Evolutionary conservation across 2,797 vertebrate genomes (phyloP).

Genomic region (Bradypodion pumilum): DNA sequence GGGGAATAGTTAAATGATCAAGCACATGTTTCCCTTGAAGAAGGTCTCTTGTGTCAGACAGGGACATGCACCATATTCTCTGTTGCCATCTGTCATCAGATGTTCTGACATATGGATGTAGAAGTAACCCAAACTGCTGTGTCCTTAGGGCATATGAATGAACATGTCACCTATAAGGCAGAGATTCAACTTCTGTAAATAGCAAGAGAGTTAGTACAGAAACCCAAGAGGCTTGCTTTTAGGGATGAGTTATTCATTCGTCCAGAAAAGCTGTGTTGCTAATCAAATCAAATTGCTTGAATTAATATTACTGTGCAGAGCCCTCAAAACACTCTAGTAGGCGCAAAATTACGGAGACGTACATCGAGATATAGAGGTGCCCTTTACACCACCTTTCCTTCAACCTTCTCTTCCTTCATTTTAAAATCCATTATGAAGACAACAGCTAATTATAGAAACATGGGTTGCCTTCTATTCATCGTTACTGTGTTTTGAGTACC

Average conservation of each 20-base stretch:
- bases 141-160: accelerated
- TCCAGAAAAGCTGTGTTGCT: not conserved
- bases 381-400: constrained; percentile 1
- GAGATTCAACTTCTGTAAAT: not conserved
- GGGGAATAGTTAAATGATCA: not conserved
- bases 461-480: not conserved
- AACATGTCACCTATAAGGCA: not conserved
- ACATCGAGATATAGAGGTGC: not conserved
- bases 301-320: not conserved
- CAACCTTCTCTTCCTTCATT: not conserved
- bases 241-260: not conserved
- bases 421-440: not conserved
- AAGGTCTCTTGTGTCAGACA: not conserved
- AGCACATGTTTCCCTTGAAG: not conserved
- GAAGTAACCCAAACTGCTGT: constrained; percentile 34
- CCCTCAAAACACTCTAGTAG: not conserved
- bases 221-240: not conserved
- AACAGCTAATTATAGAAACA: not conserved
- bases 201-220: not conserved
- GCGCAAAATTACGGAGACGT: not conserved
- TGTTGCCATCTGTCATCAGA: constrained; percentile 26
- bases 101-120: constrained; percentile 39
- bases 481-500: not conserved
- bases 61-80: not conserved
- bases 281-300: not conserved